These are phyloP conservation scores for Masnerella sp. DNA, from an alignment of 2,888 invertebrate genomes.

Conservation along the genomic window DNA sequence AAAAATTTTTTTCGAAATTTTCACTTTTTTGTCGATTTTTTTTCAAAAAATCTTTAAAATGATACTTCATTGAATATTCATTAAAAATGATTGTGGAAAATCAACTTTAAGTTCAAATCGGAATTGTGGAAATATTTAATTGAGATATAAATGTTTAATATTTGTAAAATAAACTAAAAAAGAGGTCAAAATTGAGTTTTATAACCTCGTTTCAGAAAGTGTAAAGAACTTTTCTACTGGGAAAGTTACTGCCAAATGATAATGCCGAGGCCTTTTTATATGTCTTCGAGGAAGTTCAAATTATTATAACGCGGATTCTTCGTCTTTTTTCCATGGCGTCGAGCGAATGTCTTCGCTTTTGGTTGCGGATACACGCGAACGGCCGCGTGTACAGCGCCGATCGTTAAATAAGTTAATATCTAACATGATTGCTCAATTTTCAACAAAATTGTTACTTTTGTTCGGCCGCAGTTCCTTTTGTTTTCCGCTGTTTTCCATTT, in stretches of 20 bases:
- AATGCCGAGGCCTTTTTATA: conserved; percentile 28
- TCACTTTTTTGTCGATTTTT: too few species aligned
- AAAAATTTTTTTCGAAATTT: too few species aligned
- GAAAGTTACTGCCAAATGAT: conserved; percentile 18
- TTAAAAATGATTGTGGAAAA: too few species aligned
- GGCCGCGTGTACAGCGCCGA: conserved; percentile 2
- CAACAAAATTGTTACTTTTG: conserved; percentile 30
- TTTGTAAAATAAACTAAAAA: too few species aligned
- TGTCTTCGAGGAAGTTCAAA: conserved; percentile 36
- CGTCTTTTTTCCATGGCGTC: conserved; percentile 6
- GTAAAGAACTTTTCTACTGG: too few species aligned
- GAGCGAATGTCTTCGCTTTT: conserved; percentile 26
- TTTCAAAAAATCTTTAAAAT: too few species aligned
- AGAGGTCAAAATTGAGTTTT: too few species aligned
- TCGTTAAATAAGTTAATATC: conserved; percentile 41
- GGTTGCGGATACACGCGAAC: conserved; percentile 15
- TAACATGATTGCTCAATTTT: conserved; percentile 44
- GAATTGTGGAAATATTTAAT: too few species aligned
- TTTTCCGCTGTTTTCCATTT: conserved; percentile 15
- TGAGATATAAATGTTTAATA: too few species aligned
- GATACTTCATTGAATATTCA: too few species aligned
- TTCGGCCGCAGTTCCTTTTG: background rate
- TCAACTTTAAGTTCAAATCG: too few species aligned
- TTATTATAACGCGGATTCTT: conserved; percentile 11
- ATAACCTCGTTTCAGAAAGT: too few species aligned